Conservation (phyloP, 1,140 invertebrate species). For the Rhizoglyphus robini region DNA sequence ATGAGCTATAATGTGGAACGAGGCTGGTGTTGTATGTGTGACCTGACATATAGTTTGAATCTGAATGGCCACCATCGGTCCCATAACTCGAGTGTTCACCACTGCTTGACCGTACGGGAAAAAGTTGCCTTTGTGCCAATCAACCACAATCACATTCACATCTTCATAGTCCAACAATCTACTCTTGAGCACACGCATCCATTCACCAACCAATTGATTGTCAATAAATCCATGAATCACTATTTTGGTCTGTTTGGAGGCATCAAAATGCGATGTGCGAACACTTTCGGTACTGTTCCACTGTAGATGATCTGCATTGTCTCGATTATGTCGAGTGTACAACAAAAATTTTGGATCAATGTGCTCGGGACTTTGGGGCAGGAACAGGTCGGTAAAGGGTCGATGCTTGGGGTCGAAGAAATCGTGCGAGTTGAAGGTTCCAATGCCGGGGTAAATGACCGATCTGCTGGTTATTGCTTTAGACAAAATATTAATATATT, state of each 20-base stretch:
- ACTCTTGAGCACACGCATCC: constrained; percentile 14
- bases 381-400: no score
- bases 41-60: constrained; percentile 29
- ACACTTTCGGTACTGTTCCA: background rate
- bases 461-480: no score
- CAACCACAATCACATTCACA: constrained; percentile 20
- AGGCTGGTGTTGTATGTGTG: background rate
- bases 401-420: no score
- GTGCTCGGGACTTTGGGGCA: constrained; percentile 8
- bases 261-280: constrained; percentile 1
- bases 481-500: no score
- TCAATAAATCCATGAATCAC: constrained; percentile 18
- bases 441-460: no score
- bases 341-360: constrained; percentile 15
- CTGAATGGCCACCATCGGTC: constrained; percentile 43
- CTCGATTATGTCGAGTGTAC: background rate
- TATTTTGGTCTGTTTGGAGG: constrained; percentile 8
- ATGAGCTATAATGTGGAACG: constrained; percentile 53
- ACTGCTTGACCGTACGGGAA: constrained; percentile 35
- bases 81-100: constrained; percentile 49
- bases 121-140: constrained; percentile 1
- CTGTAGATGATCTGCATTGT: background rate
- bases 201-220: background rate
- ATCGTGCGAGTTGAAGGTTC: no score
- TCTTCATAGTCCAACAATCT: background rate